phyloP scores from a whole-genome alignment of 30 jellyfish, hydroid and myxozoan genomes.

The Haliclystus octoradiatus region DNA sequence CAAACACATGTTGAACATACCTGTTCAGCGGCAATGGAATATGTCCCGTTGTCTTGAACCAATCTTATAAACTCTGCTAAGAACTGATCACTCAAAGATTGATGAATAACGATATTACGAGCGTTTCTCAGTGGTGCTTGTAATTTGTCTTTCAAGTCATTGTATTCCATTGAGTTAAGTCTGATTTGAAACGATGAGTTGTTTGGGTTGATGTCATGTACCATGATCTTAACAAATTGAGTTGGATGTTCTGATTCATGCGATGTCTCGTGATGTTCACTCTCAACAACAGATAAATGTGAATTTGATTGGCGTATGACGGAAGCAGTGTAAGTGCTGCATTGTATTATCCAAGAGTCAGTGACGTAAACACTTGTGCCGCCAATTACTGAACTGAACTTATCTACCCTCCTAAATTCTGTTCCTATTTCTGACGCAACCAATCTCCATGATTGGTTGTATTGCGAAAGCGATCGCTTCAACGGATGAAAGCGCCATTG shows the following conservation, averaged over 20 bases:
- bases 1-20: slow-evolving; percentile 10
- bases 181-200: slow-evolving; percentile 38
- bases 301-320: slow-evolving; percentile 81
- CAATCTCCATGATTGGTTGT: slow-evolving; percentile 80
- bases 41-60: slow-evolving; percentile 31
- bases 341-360: slow-evolving; percentile 82
- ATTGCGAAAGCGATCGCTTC: slow-evolving; percentile 33
- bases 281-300: slow-evolving; percentile 51
- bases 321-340: slow-evolving; percentile 45
- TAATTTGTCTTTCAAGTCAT: slow-evolving; percentile 62
- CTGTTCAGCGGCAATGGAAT: slow-evolving; percentile 1
- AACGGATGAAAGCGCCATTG: slow-evolving; percentile 70
- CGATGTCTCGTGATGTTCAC: slow-evolving; percentile 45
- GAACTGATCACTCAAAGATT: slow-evolving; percentile 78
- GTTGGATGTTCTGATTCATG: slow-evolving; percentile 65
- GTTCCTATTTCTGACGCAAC: slow-evolving; percentile 81
- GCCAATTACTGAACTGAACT: slow-evolving; percentile 61
- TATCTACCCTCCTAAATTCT: slow-evolving; percentile 77
- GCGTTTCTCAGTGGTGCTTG: slow-evolving; percentile 86
- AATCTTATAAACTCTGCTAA: slow-evolving; percentile 70
- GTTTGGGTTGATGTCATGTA: slow-evolving; percentile 53
- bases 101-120: slow-evolving; percentile 72
- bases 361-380: slow-evolving; percentile 82
- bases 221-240: slow-evolving; percentile 50
- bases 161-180: slow-evolving; percentile 66